phyloP scores from a whole-genome alignment of 2,888 invertebrate species.

The Phytoseiulus persimilis region DNA sequence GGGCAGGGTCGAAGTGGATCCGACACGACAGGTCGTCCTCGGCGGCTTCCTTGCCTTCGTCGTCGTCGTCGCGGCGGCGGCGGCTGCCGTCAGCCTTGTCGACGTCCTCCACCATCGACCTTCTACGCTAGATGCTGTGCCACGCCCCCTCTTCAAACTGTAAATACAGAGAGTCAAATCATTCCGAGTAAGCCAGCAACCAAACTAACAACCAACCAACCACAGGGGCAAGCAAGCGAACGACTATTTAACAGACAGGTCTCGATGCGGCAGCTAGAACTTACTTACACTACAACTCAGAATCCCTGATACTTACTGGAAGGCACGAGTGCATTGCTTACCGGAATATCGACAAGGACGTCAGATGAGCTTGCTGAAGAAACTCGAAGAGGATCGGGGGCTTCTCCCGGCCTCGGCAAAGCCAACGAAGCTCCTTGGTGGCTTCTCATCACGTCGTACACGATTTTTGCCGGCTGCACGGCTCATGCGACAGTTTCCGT shows the following conservation, averaged over 20 bases:
- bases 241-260: background rate
- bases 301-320: background rate
- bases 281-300: background rate
- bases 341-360: background rate
- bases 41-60: background rate
- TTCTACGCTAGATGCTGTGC: background rate
- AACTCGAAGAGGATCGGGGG: background rate
- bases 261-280: background rate
- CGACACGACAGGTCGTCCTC: slow-evolving; percentile 5
- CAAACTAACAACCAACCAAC: background rate
- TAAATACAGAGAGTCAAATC: background rate
- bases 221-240: background rate
- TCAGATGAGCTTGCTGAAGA: too few relatives aligned
- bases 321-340: background rate
- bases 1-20: background rate
- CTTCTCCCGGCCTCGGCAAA: background rate
- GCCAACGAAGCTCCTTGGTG: background rate
- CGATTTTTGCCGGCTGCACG: background rate
- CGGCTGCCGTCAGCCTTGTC: background rate
- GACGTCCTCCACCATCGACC: background rate
- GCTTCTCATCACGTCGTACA: background rate
- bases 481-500: background rate
- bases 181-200: background rate
- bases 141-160: background rate
- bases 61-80: background rate